Evolutionary conservation across 2,113 vertebrate species (phyloP).

Genomic region (Ophthalmolycus amberensis): DNA sequence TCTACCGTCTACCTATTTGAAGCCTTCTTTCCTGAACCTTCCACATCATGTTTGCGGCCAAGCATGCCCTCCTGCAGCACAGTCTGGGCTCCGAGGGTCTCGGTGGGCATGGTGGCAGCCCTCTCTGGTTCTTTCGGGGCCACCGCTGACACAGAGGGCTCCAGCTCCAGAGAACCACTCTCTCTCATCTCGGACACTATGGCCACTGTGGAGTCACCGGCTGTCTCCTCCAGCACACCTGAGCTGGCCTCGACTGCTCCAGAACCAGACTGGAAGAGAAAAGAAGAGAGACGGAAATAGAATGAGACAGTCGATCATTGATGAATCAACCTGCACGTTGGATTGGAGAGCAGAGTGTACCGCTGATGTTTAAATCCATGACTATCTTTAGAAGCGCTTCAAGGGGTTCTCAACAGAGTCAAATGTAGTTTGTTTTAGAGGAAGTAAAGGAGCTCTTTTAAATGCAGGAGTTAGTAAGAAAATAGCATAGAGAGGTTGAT

Average conservation of each 20-base stretch:
- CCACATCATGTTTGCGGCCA: constrained; percentile 92
- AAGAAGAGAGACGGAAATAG: neutral
- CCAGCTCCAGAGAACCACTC: constrained; percentile 75
- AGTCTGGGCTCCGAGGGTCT: constrained; percentile 58
- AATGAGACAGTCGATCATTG: neutral
- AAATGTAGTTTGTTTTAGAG: constrained; percentile 14
- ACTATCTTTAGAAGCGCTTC: neutral
- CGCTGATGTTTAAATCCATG: neutral
- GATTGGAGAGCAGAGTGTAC: neutral
- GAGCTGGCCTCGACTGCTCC: constrained; percentile 71
- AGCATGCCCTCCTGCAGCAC: constrained; percentile 90
- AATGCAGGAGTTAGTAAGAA: neutral
- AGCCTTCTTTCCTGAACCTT: constrained; percentile 90
- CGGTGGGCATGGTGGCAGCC: constrained; percentile 82
- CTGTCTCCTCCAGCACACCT: constrained; percentile 56
- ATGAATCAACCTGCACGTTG: neutral
- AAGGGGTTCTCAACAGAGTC: neutral
- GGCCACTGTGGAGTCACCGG: constrained; percentile 65
- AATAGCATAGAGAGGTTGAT: neutral
- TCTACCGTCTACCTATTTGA: constrained; percentile 88
- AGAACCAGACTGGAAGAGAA: constrained; percentile 63
- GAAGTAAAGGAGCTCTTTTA: constrained; percentile 25
- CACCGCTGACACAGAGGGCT: constrained; percentile 60
- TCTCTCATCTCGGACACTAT: constrained; percentile 72
- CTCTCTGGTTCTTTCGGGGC: constrained; percentile 66